Base-by-base conservation (phyloP, 2,797 vertebrate genomes). In the Huso huso region DNA sequence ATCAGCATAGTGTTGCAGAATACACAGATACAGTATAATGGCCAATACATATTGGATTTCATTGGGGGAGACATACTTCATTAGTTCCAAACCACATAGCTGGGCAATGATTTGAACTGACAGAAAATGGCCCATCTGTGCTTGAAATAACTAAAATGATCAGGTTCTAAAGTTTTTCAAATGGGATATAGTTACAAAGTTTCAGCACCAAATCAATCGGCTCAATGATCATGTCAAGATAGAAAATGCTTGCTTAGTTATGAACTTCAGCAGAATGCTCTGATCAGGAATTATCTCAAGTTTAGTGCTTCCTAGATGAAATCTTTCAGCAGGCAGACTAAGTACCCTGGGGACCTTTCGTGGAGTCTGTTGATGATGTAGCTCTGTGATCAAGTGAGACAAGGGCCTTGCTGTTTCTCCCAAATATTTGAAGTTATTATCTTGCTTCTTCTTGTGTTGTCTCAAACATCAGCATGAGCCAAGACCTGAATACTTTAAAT, bases 401-500 rank as follows among this genome's bases (percentile, higher is more conserved):
- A 65, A 52, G 15, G n/a, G 6, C 18, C 51, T 37, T 11, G 7
- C 18, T 55, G 15, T 52, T 7, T n/a, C 51, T 18, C 63, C 23
- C 10, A 64, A 64, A 53, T 51, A 23, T 51, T 23, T 15, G 15
- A 15, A 15, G 50, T 23, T 15, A 6, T 64, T 64, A 53, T 53
- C 63, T 64, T 51, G 6, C 51, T 51, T 37, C 37, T 37, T 37
- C 55, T 13, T 58, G 55, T 58, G 55, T 58, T 53, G 9, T 64
- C 15, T 52, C 37, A 37, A 37, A 37, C 37, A 53, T 52, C 15
- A 53, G 7, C 63, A n/a, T 51, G 50, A 51, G 63, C 50, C 50
- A 52, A 53, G 12, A 64, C 63, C 63, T 64, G 63, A 51, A 64
- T 64, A 15, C 10, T 51, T 64, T 64, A n/a, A 58, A 58, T 58